These are phyloP conservation scores for Columba livia DNA, from an alignment of 2,113 vertebrate genomes.

Conservation along the genomic window DNA sequence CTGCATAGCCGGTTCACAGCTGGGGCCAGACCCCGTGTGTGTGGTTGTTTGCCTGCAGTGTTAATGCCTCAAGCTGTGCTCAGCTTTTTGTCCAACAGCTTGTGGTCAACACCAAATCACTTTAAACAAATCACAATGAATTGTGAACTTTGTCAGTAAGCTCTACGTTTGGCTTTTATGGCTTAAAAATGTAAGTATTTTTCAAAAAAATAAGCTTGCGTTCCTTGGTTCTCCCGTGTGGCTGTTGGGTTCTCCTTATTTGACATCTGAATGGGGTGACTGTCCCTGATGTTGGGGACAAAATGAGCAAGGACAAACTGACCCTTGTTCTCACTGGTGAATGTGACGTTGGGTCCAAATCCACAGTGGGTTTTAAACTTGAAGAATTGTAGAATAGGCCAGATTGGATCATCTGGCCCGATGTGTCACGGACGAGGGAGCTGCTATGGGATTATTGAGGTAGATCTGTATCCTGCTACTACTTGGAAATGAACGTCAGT, in stretches of 20 bases:
- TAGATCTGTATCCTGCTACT: too few species aligned
- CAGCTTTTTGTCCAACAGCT: neutral
- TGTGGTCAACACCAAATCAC: accelerated
- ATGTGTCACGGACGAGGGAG: too few species aligned
- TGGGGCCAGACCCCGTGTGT: neutral
- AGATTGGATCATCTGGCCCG: neutral
- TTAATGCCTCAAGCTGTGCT: neutral
- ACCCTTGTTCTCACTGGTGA: neutral
- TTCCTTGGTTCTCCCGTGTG: neutral
- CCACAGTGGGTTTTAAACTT: neutral
- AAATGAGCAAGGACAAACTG: neutral
- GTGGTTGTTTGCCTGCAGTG: neutral
- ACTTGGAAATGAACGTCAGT: neutral
- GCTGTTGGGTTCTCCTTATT: too few species aligned
- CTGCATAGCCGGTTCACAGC: accelerated
- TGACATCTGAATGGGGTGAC: neutral
- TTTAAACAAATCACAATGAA: neutral
- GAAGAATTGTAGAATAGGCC: neutral
- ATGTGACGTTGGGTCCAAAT: accelerated
- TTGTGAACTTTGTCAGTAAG: neutral
- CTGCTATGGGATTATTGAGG: neutral
- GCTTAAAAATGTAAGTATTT: neutral
- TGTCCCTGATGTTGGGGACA: too few species aligned
- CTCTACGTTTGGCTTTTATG: neutral
- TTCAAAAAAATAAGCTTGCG: too few species aligned